phyloP scores from a whole-genome alignment of 2,797 vertebrate species.

The Carcharodon carcharias region DNA sequence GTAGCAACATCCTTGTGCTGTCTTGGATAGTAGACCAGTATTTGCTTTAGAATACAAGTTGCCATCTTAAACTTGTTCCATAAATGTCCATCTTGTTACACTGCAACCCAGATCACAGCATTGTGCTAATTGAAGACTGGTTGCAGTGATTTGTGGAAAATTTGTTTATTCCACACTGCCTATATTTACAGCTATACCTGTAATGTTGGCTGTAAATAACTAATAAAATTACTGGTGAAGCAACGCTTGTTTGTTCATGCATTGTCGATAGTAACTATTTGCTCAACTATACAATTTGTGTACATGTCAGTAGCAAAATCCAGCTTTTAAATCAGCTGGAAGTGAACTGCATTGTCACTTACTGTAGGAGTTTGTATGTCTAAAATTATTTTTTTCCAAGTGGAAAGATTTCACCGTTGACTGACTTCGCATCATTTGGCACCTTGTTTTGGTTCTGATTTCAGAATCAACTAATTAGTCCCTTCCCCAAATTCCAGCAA shows the following conservation, averaged over 20 bases:
- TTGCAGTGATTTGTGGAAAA: background rate
- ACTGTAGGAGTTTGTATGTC: too few relatives aligned
- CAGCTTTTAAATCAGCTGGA: too few relatives aligned
- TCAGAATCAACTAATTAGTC: too few relatives aligned
- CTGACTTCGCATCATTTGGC: too few relatives aligned
- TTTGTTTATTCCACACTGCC: slow-evolving; percentile 23
- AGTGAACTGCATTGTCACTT: too few relatives aligned
- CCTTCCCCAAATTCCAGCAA: too few relatives aligned
- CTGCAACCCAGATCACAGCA: background rate
- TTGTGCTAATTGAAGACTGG: background rate
- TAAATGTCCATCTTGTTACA: background rate
- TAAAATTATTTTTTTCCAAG: too few relatives aligned
- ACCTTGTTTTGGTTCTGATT: too few relatives aligned
- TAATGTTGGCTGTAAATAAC: background rate
- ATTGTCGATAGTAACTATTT: background rate
- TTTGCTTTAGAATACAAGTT: background rate
- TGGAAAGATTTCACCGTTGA: too few relatives aligned
- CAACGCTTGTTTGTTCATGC: background rate
- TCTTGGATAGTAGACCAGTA: background rate
- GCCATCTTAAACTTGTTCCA: background rate
- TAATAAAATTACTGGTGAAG: slow-evolving; percentile 19
- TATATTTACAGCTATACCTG: slow-evolving; percentile 27
- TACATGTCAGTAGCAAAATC: too few relatives aligned
- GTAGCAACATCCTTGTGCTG: background rate
- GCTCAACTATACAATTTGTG: too few relatives aligned